Evolutionary conservation across 2,888 invertebrate species (phyloP), one percentile per base, ranked within the genome.

Genomic region (Sepiola atlantica): DNA sequence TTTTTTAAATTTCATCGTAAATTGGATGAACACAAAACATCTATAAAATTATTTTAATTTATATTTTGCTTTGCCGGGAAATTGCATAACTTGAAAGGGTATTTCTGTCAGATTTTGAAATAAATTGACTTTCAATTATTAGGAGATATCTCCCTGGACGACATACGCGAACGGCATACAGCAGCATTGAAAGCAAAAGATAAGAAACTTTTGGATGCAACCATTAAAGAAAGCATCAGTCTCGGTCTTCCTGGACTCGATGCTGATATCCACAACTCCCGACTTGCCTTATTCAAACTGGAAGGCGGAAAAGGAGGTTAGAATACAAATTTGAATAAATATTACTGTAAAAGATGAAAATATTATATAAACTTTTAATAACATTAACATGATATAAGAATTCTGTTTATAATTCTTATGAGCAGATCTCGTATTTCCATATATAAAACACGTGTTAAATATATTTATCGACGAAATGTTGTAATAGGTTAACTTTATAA

Each of bases 231-330:
- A 28, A 92, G 92, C 54, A 16, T 92, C 18, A 24, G 28, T 28
- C 45, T 45, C 0, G 92, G 92, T 16, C 45, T 92, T 45, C 92
- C 92, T 92, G 92, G 54, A 3, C n/a, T 92, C 0, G 92, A 92
- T 54, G 24, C 10, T 54, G 92, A 92, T 21, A 92, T 92, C 24
- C 92, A 92, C 35, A 14, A 92, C 1, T 35, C 28, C 16, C 45
- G 92, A 91, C 14, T 12, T 16, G 28, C 28, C 21, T 91, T 28
- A 24, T 35, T 24, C 35, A 91, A 45, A 24, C 54, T 92, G n/a
- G 92, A 45, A 6, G 92, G 92, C 14, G 92, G 92, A 28, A 54
- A 92, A 54, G 92, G 92, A 92, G 92, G 92, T 92, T 92, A 45
- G 92, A 92, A 20, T 24, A 45, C 28, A 24, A 8, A 0, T 77